A percentile compares a stretch with the other conserved stretches of the same genome.
These are phyloP conservation scores for Conopomorpha cramerella DNA, from an alignment of 1,140 invertebrate species.

Conservation along the genomic window DNA sequence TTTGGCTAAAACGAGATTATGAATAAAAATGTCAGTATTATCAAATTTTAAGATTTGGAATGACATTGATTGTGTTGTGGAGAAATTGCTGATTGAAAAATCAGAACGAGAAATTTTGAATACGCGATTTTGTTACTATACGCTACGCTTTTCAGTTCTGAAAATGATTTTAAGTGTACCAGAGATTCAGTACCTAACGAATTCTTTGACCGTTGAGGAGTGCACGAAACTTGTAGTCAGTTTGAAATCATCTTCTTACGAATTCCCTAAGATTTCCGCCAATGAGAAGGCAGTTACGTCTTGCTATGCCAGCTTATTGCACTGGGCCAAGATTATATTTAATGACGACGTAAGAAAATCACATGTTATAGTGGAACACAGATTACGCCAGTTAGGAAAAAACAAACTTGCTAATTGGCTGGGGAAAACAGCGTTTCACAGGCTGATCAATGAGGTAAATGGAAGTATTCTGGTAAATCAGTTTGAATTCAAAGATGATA, in stretches of 20 bases:
- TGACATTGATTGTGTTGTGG: no score
- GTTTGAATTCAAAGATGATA: slow-evolving; percentile 10
- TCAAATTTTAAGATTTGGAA: background rate
- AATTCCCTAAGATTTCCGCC: slow-evolving; percentile 49
- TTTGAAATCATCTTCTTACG: slow-evolving; percentile 58
- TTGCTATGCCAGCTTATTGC: slow-evolving; percentile 60
- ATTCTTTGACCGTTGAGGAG: slow-evolving; percentile 57
- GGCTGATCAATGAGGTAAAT: slow-evolving; percentile 61
- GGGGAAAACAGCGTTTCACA: slow-evolving; percentile 60
- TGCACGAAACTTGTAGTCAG: slow-evolving; percentile 62
- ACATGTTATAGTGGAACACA: slow-evolving; percentile 55
- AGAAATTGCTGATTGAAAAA: no score
- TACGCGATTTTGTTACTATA: no score
- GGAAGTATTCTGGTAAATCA: slow-evolving; percentile 23
- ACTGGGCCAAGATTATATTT: no score
- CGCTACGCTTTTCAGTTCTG: no score
- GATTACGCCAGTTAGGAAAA: slow-evolving; percentile 62
- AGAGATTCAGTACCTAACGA: slow-evolving; percentile 62
- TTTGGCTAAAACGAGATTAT: background rate
- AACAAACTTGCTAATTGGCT: slow-evolving; percentile 65
- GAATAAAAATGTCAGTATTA: background rate
- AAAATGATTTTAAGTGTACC: slow-evolving; percentile 61
- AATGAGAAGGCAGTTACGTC: slow-evolving; percentile 50
- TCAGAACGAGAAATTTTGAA: no score
- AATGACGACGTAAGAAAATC: slow-evolving; percentile 62